Base-by-base conservation (phyloP, 2,888 invertebrate genomes). In the Galeopsomyia nigrocyanea region DNA sequence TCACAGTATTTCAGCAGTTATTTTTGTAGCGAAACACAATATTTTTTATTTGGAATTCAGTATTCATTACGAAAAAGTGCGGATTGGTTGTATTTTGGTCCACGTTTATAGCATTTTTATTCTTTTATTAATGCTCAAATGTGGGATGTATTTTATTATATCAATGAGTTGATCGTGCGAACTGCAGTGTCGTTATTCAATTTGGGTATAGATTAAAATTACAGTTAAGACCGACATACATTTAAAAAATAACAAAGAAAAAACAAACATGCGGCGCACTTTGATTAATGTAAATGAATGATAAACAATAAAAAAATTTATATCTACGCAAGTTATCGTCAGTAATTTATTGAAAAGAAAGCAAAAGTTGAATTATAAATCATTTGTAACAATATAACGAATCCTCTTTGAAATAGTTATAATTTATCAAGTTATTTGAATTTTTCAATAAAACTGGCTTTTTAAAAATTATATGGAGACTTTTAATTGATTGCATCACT, bases 221-320 rank as follows among this genome's bases (percentile, higher is more conserved):
- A 71, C 55, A 14, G 16, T 56, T 22, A 56, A 22, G 56, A 65
- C 22, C 49, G 50, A 63, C 39, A 10, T 10, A 39, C 39, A 39
- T 39, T 39, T 39, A 39, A 39, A 65, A 46, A 16, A 21, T 46
- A 47, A 58, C 47, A 21, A 58, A 60, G 13, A 53, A 47, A 22
- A 26, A 31, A 21, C 39, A 58, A 67, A 50, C 22, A 19, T 50
- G 51, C 55, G 46, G 62, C 19, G 57, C 67, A 60, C 55, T 56
- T 74, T 61, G 7, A 39, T 56, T 73, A 58, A 84, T 86, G 84
- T 85, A 85, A 82, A 86, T 85, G 82, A 83, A 81, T 81, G 81
- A 83, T 77, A 80, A 83, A 82, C 80, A 80, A 82, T 82, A 81
- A 80, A 82, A 84, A 79, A 78, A 76, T 76, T 75, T 78, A 78